Evolutionary conservation across 2,113 vertebrate genomes (phyloP), one percentile per base, ranked within the genome.

Genomic region (Petrocephalus microphthalmus): DNA sequence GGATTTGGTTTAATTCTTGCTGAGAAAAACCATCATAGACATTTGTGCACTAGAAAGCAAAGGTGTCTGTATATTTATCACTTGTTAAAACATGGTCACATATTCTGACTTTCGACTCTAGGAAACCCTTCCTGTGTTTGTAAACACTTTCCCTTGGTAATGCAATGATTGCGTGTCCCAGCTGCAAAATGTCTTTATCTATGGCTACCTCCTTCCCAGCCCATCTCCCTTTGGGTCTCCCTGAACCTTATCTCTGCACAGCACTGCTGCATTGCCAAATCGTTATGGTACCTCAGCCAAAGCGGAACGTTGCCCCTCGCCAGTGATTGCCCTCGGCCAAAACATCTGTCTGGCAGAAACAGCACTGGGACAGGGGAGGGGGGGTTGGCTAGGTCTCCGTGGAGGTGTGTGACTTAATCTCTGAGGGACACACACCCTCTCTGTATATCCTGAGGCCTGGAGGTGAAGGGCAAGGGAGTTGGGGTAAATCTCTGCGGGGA

Each of bases 121-220:
- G 91, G 92, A 90, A 89, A 87, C 15, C 91, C 92, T 92, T 93
- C 93, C 94, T 94, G 90, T 89, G 91, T 93, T 93, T 94, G 92
- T 93, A 93, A 91, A 93, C 92, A 92, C 93, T 91, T 85, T 88
- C 93, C 93, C 93, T 92, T 93, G 93, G 93, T 94, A 93, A 91
- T 90, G 91, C 93, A 91, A 90, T 84, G 92, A 88, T 89, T 90
- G 81, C 45, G 52, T 90, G 86, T 92, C 42, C 60, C 88, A 29
- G 82, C 84, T 74, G 83, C 5, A 81, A 37, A 81, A 37, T 81
- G 11, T 60, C 7, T 25, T 60, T 60, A 60, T 60, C 57, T 60
- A 60, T 60, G 57, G 22, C 19, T 37, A 3, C n/a, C 2, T 17
- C 13, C 29, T n/a, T 22, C 29, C 37, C 88, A 91, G 89, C 90